Evolutionary conservation across 1,140 invertebrate species (phyloP).

Genomic region (Drosophila nigromelanica): DNA sequence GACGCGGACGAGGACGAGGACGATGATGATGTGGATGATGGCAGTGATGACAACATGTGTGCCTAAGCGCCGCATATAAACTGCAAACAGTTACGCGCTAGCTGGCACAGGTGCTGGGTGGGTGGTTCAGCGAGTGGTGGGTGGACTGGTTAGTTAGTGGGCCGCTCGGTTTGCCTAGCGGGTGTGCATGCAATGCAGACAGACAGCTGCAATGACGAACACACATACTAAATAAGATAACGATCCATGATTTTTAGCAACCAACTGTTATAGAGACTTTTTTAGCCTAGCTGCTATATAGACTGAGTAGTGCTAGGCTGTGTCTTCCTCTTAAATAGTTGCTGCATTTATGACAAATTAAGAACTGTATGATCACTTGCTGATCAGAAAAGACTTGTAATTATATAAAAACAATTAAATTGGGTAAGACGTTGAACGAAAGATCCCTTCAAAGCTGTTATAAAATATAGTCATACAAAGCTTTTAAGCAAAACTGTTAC

Average conservation of each 20-base stretch:
- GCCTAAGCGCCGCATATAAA: conserved; percentile 62
- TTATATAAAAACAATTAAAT: too few relatives aligned
- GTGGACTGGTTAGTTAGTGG: not conserved
- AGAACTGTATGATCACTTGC: too few relatives aligned
- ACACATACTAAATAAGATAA: not conserved
- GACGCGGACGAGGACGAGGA: conserved; percentile 16
- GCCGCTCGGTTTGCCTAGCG: not conserved
- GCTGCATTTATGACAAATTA: too few relatives aligned
- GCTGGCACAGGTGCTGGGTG: conserved; percentile 16
- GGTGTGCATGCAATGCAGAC: conserved; percentile 4
- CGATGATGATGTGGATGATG: conserved; percentile 44
- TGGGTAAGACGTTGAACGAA: too few relatives aligned
- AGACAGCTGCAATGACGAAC: conserved; percentile 2
- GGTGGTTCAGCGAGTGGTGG: not conserved
- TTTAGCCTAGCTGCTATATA: too few relatives aligned
- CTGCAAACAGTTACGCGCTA: conserved; percentile 46
- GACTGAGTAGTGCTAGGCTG: too few relatives aligned
- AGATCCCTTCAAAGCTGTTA: not conserved
- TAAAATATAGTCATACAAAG: not conserved
- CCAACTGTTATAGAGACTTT: not conserved
- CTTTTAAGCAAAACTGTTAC: not conserved
- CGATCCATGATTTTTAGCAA: too few relatives aligned
- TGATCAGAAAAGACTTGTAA: too few relatives aligned
- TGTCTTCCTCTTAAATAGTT: too few relatives aligned
- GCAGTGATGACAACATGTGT: conserved; percentile 70